Base-by-base conservation (phyloP, 2,888 invertebrate genomes). In the Lepidocyrtoides sp. region DNA sequence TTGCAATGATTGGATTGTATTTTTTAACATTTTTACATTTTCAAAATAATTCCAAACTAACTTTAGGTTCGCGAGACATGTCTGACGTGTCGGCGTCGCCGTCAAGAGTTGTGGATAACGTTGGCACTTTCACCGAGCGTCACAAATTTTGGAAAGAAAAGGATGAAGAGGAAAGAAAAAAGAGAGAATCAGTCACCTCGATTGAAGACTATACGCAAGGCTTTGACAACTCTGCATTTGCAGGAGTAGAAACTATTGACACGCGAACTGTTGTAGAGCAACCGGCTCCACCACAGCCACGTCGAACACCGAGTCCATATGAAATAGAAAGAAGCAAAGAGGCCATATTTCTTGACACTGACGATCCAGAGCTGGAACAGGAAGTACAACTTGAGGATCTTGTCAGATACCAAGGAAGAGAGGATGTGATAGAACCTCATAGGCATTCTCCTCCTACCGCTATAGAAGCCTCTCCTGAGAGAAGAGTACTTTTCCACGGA, bases 191-290 rank as follows among this genome's bases (percentile, higher is more conserved):
- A 5, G 91, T 94, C 5, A 91, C 93, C 2, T 93, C 93, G 10
- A 91, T 92, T 26, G 94, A 94, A 79, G 93, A 94, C 51, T 93
- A 93, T n/a, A 93, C 94, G 48, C 93, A 95, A 93, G 95, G 95
- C 17, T 95, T 95, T 94, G 95, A 95, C 91, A 95, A 95, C 92
- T 95, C 95, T 90, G 95, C 94, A 2, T 95, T 95, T 94, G 95
- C 95, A 29, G 95, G 95, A 66, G 94, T 88, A 12, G 95, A 95
- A 89, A 95, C 95, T 77, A 95, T 95, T 54, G 96, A 96, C 92
- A 95, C 95, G 5, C 95, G 95, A 66, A 85, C 20, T 36, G 93
- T 93, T 10, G 29, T 54, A 17, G 81, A 79, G 23, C 69, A 48
- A 17, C 14, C 69, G 10, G 48, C 32, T 2, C 60, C 89, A n/a